phyloP scores from a whole-genome alignment of 1,140 invertebrate species.

The Calosoma granatense region DNA sequence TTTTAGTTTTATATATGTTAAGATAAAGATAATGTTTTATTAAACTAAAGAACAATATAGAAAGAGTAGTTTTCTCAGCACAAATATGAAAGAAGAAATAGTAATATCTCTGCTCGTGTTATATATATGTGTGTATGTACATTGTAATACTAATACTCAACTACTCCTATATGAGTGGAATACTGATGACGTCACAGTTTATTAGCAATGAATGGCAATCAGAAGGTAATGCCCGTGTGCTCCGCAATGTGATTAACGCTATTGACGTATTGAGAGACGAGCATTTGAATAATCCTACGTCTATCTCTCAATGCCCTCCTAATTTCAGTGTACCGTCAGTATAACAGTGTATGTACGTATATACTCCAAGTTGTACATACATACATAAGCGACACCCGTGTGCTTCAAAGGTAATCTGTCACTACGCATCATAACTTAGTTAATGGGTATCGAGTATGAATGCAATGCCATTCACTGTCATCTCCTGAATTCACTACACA shows the following conservation, averaged over 20 bases:
- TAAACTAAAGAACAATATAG: neutral
- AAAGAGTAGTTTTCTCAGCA: too few species aligned
- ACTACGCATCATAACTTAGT: conserved; percentile 7
- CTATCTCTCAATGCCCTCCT: neutral
- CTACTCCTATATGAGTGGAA: too few species aligned
- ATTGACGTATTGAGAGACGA: conserved; percentile 8
- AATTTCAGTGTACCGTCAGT: neutral
- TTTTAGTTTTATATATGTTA: too few species aligned
- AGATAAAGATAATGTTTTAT: too few species aligned
- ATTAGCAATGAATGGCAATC: neutral
- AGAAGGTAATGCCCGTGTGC: conserved; percentile 8
- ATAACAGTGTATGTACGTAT: neutral
- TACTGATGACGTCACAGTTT: neutral
- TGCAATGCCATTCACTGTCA: neutral
- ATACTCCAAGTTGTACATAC: neutral
- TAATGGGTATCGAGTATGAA: neutral
- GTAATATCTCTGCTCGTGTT: too few species aligned
- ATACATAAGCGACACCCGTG: neutral
- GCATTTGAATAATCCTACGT: neutral
- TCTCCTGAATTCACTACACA: too few species aligned
- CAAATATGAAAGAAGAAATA: too few species aligned
- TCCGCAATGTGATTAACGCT: neutral
- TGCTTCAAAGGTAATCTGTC: conserved; percentile 9
- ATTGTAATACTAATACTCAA: too few species aligned
- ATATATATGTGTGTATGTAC: too few species aligned